Conservation (phyloP, 2,113 vertebrate species). For the Meleagris gallopavo region DNA sequence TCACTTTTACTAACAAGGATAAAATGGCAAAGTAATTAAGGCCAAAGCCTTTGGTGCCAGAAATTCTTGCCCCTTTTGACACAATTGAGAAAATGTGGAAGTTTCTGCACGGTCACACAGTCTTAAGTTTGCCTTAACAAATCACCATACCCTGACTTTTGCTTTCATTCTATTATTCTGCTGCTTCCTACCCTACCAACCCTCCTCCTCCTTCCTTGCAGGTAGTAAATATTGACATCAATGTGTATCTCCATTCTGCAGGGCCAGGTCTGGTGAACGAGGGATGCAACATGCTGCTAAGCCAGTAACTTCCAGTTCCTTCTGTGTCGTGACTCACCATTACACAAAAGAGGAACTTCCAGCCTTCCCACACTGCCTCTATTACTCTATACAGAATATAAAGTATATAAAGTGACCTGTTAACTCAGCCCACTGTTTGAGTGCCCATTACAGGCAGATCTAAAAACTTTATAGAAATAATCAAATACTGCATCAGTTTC, state of each 20-base stretch:
- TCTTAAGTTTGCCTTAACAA: neutral
- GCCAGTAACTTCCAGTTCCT: neutral
- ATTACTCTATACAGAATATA: neutral
- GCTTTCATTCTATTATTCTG: neutral
- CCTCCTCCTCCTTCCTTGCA: neutral
- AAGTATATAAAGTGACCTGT: neutral
- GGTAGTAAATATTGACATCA: neutral
- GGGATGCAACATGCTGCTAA: neutral
- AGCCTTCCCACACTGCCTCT: neutral
- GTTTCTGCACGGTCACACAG: neutral
- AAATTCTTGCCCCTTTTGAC: neutral
- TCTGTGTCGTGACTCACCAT: neutral
- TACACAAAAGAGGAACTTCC: neutral
- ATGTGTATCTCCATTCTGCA: neutral
- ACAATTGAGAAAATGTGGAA: neutral
- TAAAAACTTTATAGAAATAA: neutral
- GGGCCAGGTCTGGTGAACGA: neutral
- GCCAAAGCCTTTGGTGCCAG: neutral
- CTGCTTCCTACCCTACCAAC: too few relatives aligned
- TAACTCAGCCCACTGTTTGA: neutral
- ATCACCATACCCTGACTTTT: neutral
- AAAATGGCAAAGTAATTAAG: neutral
- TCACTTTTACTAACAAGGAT: neutral
- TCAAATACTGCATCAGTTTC: neutral
- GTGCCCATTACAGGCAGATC: neutral